Evolutionary conservation across 1,140 invertebrate genomes (phyloP).

Genomic region (Diabrotica virgifera): DNA sequence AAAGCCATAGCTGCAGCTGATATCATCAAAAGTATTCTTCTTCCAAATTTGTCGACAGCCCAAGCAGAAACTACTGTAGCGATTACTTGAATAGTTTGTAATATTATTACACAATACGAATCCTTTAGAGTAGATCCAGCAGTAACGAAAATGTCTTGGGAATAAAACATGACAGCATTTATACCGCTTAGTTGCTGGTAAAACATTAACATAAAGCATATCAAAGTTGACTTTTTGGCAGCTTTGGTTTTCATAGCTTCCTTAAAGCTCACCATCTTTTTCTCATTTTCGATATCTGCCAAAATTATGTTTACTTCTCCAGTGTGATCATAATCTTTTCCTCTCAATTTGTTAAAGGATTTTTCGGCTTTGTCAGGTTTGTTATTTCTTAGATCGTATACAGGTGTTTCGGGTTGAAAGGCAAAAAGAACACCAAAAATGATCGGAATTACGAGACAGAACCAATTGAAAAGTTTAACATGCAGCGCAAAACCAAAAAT

Average conservation of each 20-base stretch:
- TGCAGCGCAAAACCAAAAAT: conserved; percentile 49
- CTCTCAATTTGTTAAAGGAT: conserved; percentile 66
- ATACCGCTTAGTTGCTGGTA: conserved; percentile 66
- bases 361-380: conserved; percentile 61
- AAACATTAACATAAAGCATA: conserved; percentile 63
- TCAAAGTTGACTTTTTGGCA: conserved; percentile 53
- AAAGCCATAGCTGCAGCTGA: conserved; percentile 66
- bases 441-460: conserved; percentile 58
- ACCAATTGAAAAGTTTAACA: conserved; percentile 53
- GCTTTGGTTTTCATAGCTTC: conserved; percentile 51
- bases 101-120: conserved; percentile 63
- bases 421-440: conserved; percentile 58
- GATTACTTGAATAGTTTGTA: conserved; percentile 70
- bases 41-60: conserved; percentile 65
- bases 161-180: conserved; percentile 64
- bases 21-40: conserved; percentile 65
- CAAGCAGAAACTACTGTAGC: conserved; percentile 62
- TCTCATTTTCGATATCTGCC: conserved; percentile 43
- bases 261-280: conserved; percentile 41
- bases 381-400: conserved; percentile 54
- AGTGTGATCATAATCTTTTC: conserved; percentile 61
- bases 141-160: conserved; percentile 49
- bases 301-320: conserved; percentile 55
- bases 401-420: conserved; percentile 70
- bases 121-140: conserved; percentile 50